Percentiles rank a stretch among this genome's conserved stretches.
These are phyloP conservation scores for Nomada flava DNA, from an alignment of 2,888 invertebrate genomes.

Conservation along the genomic window DNA sequence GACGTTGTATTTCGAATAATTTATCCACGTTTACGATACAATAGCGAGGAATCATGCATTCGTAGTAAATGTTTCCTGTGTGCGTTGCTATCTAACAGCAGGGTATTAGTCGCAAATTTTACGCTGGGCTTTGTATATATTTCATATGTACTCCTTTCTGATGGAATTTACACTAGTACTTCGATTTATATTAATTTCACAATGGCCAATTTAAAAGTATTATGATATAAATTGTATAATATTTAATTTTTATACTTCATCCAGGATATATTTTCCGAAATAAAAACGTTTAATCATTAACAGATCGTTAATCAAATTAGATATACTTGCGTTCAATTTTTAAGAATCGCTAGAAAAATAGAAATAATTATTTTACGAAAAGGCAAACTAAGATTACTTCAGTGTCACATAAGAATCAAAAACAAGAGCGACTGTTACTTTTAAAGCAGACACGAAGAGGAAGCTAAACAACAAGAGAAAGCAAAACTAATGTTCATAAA, in stretches of 20 bases:
- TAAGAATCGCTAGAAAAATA: no score
- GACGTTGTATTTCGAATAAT: slow-evolving; percentile 25
- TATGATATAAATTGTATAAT: not conserved
- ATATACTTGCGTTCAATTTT: no score
- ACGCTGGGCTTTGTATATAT: not conserved
- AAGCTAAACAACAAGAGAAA: not conserved
- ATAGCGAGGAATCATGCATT: slow-evolving; percentile 1
- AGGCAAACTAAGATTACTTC: no score
- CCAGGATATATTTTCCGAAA: no score
- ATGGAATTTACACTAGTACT: not conserved
- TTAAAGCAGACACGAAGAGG: not conserved
- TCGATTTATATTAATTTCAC: not conserved
- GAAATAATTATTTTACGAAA: no score
- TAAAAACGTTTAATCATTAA: no score
- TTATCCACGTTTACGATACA: slow-evolving; percentile 14
- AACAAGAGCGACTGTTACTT: no score
- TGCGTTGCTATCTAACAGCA: slow-evolving; percentile 5
- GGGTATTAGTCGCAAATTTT: slow-evolving; percentile 6
- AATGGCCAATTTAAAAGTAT: not conserved
- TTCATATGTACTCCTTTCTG: not conserved
- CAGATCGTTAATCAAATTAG: no score
- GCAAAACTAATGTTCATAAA: not conserved
- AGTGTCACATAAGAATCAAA: no score
- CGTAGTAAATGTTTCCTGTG: slow-evolving; percentile 28
- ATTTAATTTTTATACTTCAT: no score